Base-by-base conservation (phyloP, 2,888 invertebrate species). In the Torymus texanus region DNA sequence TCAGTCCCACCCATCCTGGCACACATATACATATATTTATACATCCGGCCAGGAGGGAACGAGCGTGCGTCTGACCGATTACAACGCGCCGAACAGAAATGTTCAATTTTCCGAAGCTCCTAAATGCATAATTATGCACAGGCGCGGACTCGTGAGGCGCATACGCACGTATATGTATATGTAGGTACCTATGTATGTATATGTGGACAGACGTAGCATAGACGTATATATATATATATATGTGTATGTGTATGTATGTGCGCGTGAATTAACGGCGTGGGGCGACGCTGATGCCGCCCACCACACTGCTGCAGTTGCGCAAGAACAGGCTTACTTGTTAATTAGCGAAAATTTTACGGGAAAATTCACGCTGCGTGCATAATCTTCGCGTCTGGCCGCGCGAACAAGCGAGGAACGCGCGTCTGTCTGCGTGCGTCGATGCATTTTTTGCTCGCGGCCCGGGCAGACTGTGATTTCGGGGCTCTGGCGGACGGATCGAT, bases 101-200 rank as follows among this genome's bases (percentile, higher is more conserved):
- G 83, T 84, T 84, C 84, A 82, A 83, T 85, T 85, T 85, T 84
- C 80, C 83, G 75, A 85, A 85, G 79, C 81, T 79, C 53, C 75
- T 72, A 78, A 72, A 82, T 75, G 78, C 74, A 75, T 80, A 80
- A 78, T 80, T 77, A 78, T 74, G 58, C 58, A 63, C 55, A 59
- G 21, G 13, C 16, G 29, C 3, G 11, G 3, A 2, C 41, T 41
- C 41, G 41, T 29, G 29, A 29, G 29, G 29, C 29, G 29, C 3
- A 29, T 29, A 29, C 29, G 29, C 29, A 8, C 10, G 10, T 41
- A 8, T 41, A 41, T 41, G 41, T 41, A 8, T 41, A 8, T 8
- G 8, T 41, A 21, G 1, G 10, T 41, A 2, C 5, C 3, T 29
- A 8, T 41, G 1, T 41, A 8, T 8, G 10, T 41, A 41, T 41